Conservation (phyloP, 2,888 invertebrate genomes). For the Nephrocerus scutellatus region DNA sequence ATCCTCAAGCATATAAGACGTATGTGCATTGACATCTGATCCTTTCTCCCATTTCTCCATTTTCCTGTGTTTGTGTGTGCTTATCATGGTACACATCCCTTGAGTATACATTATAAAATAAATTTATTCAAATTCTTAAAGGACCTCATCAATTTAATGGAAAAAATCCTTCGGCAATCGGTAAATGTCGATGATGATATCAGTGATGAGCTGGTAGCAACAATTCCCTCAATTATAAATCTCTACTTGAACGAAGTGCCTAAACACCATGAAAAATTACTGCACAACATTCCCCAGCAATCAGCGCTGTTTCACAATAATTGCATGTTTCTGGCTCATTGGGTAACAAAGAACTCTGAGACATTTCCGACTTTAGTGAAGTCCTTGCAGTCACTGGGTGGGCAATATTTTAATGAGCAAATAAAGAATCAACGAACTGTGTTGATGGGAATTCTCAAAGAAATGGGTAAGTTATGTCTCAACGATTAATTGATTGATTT, state of each 20-base stretch:
- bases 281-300: conserved; percentile 82
- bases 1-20: too few species aligned
- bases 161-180: conserved; percentile 38
- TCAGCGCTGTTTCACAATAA: conserved; percentile 84
- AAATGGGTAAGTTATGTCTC: conserved; percentile 56
- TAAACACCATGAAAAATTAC: conserved; percentile 68
- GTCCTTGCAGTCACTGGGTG: conserved; percentile 60
- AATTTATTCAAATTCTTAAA: too few species aligned
- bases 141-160: conserved; percentile 42
- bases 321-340: conserved; percentile 80
- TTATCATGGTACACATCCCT: too few species aligned
- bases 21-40: too few species aligned
- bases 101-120: too few species aligned
- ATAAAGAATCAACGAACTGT: conserved; percentile 69
- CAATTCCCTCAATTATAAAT: conserved; percentile 66
- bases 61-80: too few species aligned
- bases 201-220: conserved; percentile 53
- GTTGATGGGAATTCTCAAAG: conserved; percentile 66
- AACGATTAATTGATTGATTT: background rate
- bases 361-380: conserved; percentile 61
- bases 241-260: conserved; percentile 72
- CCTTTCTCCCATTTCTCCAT: too few species aligned
- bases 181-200: conserved; percentile 19
- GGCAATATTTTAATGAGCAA: conserved; percentile 64
- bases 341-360: conserved; percentile 56